Conservation (phyloP, 2,113 vertebrate genomes). For the Myrmophylax atrothorax region DNA sequence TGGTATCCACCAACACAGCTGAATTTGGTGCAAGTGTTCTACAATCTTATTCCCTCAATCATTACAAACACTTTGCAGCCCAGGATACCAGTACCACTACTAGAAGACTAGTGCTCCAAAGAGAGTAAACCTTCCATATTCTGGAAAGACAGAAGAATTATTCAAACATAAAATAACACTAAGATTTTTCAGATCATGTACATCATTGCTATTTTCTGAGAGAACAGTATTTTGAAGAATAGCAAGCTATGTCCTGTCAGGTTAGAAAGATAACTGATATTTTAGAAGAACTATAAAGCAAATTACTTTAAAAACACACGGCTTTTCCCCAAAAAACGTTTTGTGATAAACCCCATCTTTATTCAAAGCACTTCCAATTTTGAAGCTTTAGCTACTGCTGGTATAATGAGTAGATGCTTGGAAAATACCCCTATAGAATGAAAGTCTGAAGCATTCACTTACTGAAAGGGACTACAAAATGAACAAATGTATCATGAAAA, state of each 20-base stretch:
- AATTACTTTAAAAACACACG: not conserved
- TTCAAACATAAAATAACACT: not conserved
- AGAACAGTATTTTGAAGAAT: not conserved
- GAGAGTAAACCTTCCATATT: not conserved
- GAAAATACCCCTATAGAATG: not conserved
- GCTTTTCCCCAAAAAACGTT: rapidly evolving
- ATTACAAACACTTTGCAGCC: not conserved
- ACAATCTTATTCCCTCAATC: not conserved
- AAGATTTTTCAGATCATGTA: not conserved
- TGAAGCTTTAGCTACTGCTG: not conserved
- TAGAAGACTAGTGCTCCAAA: not conserved
- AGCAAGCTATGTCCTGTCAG: not conserved
- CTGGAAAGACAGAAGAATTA: not conserved
- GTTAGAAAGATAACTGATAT: not conserved
- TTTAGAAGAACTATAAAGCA: not conserved
- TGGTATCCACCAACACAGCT: not conserved
- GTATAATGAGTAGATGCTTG: not conserved
- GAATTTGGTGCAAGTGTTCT: not conserved
- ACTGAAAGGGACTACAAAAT: not conserved
- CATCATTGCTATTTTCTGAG: not conserved
- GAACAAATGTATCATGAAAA: not conserved
- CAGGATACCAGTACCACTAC: not conserved
- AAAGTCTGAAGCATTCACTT: not conserved
- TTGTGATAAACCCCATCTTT: not conserved
- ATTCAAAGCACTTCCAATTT: not conserved